Evolutionary conservation across 2,113 vertebrate species (phyloP), one percentile per base, ranked within the genome.

Genomic region (Sceloporus tristichus): DNA sequence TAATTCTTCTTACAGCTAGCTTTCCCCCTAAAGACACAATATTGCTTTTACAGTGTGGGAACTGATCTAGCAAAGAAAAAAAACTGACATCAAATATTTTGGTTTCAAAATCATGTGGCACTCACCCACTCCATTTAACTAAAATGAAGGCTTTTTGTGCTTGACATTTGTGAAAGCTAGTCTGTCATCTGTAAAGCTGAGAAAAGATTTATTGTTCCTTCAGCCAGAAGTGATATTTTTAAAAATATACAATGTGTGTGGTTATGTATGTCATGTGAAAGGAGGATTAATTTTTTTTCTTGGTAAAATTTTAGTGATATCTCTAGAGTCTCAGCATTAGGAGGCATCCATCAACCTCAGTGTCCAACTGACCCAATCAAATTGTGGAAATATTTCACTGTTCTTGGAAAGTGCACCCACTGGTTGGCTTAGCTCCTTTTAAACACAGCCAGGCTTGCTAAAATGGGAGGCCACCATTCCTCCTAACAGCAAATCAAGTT

Each of bases 1-100:
- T 59, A 88, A 42, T 66, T 82, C 42, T 82, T 89, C 48, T 10
- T 71, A 70, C 34, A 70, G 34, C 38, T 48, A 68, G 84, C 19
- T 18, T n/a, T 86, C 77, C 18, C 59, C n/a, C 25, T 73, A 42
- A 56, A 86, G 86, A 66, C 14, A 59, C 42, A 34, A 34, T 34
- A 82, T 18, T 54, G 16, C 29, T n/a, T 85, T 85, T 75, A 38
- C 1, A 65, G 40, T 66, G n/a, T 75, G 40, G 34, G 54, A 85
- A 85, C 13, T 75, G 59, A 85, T 29, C 42, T 42, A 87, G n/a
- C 70, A 56, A 40, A 82, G 19, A 68, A 54, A 62, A 62, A 62
- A 62, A 62, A 18, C 59, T 62, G 59, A 62, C 59, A 62, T 62
- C 59, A 62, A 62, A 62, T 16, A 62, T 62, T 14, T 62, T 16